Evolutionary conservation across 2,888 invertebrate genomes (phyloP), one percentile per base, ranked within the genome.

Genomic region (Dryobotodes eremita): DNA sequence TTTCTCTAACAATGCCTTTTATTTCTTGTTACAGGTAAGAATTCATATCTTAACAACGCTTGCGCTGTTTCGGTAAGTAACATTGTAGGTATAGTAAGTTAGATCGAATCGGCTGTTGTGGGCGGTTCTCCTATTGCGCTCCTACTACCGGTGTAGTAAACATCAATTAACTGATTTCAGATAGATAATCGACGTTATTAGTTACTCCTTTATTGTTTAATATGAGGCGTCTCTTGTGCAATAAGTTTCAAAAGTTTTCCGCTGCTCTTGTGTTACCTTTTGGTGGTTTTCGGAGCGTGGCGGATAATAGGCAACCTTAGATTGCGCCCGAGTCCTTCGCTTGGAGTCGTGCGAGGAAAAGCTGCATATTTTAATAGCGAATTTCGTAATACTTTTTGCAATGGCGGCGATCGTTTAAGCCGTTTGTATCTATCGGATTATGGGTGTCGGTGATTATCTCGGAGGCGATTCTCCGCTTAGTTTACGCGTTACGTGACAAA

Each of bases 241-340:
- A 97, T 89, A 87, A 87, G 94, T 97, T 97, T 95, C 96, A 96
- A 96, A 96, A 96, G 94, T 96, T 95, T 95, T 95, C 96, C 96
- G 95, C 95, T 92, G 94, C 93, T 94, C 94, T 94, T 94, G 93
- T 94, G 94, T 94, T 96, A 94, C 96, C 95, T 96, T 96, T 96
- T 94, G 94, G 92, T 96, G 96, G 84, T 96, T 96, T 97, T 97
- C 96, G 97, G 97, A 97, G 97, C 97, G 97, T 97, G 94, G 96
- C 97, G 95, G 93, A 94, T 95, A 95, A 96, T 95, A 95, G 95
- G 95, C 95, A 96, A 95, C 96, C 96, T 96, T 96, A 95, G 94
- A 95, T 95, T 95, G 95, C 95, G 94, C 94, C 93, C 93, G 93
- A 95, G 96, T 97, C 97, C 96, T 96, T 97, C 96, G 95, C 89